Base-by-base conservation (phyloP, 2,113 vertebrate species). In the Toxostoma redivivum region DNA sequence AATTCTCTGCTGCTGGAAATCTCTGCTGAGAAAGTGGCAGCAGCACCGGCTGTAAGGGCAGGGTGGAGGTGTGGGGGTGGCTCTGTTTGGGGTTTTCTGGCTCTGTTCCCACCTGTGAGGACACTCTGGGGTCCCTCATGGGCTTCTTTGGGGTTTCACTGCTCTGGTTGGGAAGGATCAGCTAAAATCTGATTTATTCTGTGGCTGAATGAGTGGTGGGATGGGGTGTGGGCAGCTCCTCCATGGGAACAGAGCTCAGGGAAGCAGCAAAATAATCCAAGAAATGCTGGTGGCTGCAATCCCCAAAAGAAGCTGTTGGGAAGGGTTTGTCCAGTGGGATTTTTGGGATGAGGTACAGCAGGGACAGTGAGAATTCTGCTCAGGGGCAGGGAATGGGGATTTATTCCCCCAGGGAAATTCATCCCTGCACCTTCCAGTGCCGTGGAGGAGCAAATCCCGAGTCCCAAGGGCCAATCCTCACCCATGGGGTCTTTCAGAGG, bases 361-460 rank as follows among this genome's bases (percentile, higher is more conserved):
- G 33, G n/a, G 40, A 45, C 16, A 67, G 61, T 71, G 30, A 94
- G n/a, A 64, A 20, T 56, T 70, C 81, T 45, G 88, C 62, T 30
- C 64, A 33, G 61, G 58, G 47, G 21, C 38, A 7, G 31, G 70
- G 83, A 77, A 64, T 58, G 7, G 16, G 30, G 53, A n/a, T 48
- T 60, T 4, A 9, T 18, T 60, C 3, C 16, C 8, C 2, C 2
- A 0, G 12, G 15, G 38, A 18, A 31, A 33, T 30, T 35, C 28
- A 48, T 2, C 25, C 28, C 47, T 38, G 47, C 23, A 13, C 33
- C 30, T 20, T 10, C 27, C 6, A 4, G 21, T 3, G 31, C 24
- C 0, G 0, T 0, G 9, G 40, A 25, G 33, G 21, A 74, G 22
- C 0, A 7, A 57, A 60, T 27, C 78, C 58, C 0, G 0, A 42